Conservation (phyloP, 2,113 vertebrate species). For the Hemichromis elongatus region DNA sequence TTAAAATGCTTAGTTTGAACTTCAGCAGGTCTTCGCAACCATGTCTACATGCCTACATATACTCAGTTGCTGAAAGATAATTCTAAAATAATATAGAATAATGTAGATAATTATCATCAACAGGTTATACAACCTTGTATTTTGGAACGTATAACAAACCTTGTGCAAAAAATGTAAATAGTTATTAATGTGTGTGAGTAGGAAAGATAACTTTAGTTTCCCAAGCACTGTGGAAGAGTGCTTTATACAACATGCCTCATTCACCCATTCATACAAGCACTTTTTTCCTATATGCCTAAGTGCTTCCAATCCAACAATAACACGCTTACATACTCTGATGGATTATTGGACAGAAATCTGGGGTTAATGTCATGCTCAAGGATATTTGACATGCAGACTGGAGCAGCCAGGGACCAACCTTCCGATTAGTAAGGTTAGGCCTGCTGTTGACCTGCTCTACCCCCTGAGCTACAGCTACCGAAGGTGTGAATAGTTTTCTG, state of each 20-base stretch:
- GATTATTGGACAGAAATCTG: not conserved
- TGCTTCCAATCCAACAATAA: not conserved
- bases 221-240: fast-evolving
- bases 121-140: not conserved
- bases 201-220: not conserved
- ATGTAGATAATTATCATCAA: not conserved
- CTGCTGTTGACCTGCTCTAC: not conserved
- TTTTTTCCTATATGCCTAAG: not conserved
- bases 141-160: not conserved
- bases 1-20: not conserved
- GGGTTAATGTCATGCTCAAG: not conserved
- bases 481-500: not conserved
- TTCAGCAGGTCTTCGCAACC: too few relatives aligned
- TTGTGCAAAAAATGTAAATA: not conserved
- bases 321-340: not conserved
- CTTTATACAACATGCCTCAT: not conserved
- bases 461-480: not conserved
- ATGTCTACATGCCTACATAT: too few relatives aligned
- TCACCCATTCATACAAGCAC: not conserved
- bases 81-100: not conserved
- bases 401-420: not conserved
- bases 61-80: not conserved
- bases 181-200: not conserved
- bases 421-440: not conserved
- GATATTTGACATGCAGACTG: not conserved